Conservation (phyloP, 1,140 invertebrate genomes). For the Papilio machaon region DNA sequence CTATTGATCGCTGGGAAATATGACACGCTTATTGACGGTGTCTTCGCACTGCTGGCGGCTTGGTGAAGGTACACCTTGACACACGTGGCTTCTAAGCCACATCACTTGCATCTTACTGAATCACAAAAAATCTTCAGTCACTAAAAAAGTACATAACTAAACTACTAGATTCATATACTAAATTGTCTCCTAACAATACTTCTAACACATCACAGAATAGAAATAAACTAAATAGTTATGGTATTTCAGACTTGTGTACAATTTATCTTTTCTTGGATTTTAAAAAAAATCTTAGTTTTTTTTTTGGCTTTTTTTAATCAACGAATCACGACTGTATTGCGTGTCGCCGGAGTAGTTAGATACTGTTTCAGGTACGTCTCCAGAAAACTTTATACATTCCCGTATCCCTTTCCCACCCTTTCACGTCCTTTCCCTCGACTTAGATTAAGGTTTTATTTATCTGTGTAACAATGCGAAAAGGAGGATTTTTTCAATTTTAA, state of each 20-base stretch:
- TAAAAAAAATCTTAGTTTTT: neutral
- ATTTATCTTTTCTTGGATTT: neutral
- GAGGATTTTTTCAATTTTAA: neutral
- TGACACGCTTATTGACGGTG: slow-evolving; percentile 14
- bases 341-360: slow-evolving; percentile 43
- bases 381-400: slow-evolving; percentile 39
- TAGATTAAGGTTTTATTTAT: slow-evolving; percentile 35
- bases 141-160: neutral
- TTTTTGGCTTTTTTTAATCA: slow-evolving; percentile 35
- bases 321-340: slow-evolving; percentile 30
- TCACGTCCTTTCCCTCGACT: neutral
- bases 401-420: slow-evolving; percentile 32
- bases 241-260: slow-evolving; percentile 11
- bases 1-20: neutral
- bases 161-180: neutral
- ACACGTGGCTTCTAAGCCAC: neutral
- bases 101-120: neutral
- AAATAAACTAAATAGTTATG: neutral
- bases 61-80: slow-evolving; percentile 17
- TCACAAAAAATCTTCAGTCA: neutral
- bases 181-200: neutral
- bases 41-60: slow-evolving; percentile 12
- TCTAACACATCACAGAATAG: neutral
- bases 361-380: slow-evolving; percentile 50
- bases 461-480: neutral